Percentiles rank a stretch among this genome's conserved stretches.
phyloP scores from a whole-genome alignment of 37 sponge, comb jelly and placozoan species.

The Cladorhizidae sp. region DNA sequence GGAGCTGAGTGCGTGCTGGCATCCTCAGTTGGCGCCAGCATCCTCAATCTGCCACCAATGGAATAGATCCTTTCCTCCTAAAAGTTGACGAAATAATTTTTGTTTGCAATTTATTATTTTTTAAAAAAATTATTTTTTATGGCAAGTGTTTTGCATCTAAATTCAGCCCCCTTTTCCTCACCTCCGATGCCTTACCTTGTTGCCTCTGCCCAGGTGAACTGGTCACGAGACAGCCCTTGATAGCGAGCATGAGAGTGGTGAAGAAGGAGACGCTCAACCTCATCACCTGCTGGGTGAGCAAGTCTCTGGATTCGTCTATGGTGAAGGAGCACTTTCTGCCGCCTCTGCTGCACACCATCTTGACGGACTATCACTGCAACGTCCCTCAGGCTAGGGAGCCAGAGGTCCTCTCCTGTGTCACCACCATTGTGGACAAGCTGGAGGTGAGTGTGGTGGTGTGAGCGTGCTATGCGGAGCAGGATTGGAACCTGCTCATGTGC shows the following conservation, averaged over 20 bases:
- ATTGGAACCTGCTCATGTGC: too few species aligned
- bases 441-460: constrained; percentile 61
- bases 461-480: too few species aligned
- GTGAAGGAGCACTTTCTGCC: constrained; percentile 97
- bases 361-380: constrained; percentile 88
- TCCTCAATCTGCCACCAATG: too few species aligned
- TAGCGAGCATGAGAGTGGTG: constrained; percentile 88
- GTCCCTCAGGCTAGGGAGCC: constrained; percentile 96
- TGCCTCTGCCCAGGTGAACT: constrained; percentile 66
- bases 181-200: neutral
- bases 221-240: constrained; percentile 90
- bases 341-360: constrained; percentile 93
- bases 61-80: too few species aligned
- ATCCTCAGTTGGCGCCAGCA: too few species aligned
- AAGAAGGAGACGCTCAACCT: constrained; percentile 96
- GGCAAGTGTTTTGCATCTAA: too few species aligned
- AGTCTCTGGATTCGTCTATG: constrained; percentile 80
- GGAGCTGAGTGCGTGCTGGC: too few species aligned
- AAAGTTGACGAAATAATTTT: too few species aligned
- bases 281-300: constrained; percentile 92
- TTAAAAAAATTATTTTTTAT: too few species aligned
- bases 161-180: too few species aligned
- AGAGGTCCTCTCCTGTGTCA: constrained; percentile 91
- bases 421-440: constrained; percentile 87
- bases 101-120: too few species aligned